phyloP scores from a whole-genome alignment of 2,888 invertebrate genomes.

The Gonocerus acuteangulatus region DNA sequence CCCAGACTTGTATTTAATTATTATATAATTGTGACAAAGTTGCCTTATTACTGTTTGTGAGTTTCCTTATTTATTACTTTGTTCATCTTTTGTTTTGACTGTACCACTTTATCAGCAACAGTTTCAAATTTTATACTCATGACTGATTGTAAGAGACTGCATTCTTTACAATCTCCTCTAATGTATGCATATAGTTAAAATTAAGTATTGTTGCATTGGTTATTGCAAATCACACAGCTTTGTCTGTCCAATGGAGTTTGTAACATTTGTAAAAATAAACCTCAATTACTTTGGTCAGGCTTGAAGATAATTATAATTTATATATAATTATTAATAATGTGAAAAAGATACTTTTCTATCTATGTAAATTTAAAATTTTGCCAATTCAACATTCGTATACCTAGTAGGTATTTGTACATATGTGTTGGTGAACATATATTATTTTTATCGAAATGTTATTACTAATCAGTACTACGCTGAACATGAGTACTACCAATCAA shows the following conservation, averaged over 20 bases:
- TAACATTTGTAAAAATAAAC: slow-evolving; percentile 26
- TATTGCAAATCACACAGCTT: slow-evolving; percentile 23
- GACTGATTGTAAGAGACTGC: slow-evolving; percentile 37
- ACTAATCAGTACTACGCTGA: slow-evolving; percentile 33
- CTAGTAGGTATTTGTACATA: slow-evolving; percentile 35
- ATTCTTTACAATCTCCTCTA: slow-evolving; percentile 35
- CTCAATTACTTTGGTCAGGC: slow-evolving; percentile 33
- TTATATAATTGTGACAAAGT: slow-evolving; percentile 37
- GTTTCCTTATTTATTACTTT: slow-evolving; percentile 8
- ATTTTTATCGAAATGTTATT: slow-evolving; percentile 32
- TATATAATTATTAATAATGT: slow-evolving; percentile 32
- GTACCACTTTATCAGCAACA: slow-evolving; percentile 31
- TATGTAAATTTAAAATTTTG: slow-evolving; percentile 31
- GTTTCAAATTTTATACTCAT: slow-evolving; percentile 33
- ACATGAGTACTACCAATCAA: slow-evolving; percentile 32
- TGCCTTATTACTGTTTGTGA: slow-evolving; percentile 39
- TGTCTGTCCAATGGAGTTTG: slow-evolving; percentile 28
- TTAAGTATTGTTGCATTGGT: slow-evolving; percentile 26
- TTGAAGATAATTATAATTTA: slow-evolving; percentile 34
- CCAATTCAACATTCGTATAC: slow-evolving; percentile 35
- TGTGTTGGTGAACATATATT: slow-evolving; percentile 35
- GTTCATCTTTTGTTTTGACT: slow-evolving; percentile 29
- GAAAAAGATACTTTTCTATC: slow-evolving; percentile 30
- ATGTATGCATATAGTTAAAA: slow-evolving; percentile 27
- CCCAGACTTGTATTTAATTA: slow-evolving; percentile 34